phyloP scores from a whole-genome alignment of 2,797 vertebrate genomes.

The Lacerta agilis region DNA sequence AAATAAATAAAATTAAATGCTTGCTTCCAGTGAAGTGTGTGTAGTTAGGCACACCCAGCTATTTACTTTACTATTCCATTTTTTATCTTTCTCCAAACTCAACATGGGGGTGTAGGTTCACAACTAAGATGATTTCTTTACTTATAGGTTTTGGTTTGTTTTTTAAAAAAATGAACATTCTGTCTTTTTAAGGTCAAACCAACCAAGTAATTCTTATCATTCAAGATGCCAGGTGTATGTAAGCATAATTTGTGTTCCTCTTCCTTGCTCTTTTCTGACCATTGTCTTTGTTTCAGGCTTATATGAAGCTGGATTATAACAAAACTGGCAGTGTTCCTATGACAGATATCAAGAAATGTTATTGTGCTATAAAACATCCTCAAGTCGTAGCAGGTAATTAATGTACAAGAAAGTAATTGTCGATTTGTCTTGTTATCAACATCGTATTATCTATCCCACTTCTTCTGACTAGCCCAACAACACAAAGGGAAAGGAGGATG shows the following conservation, averaged over 20 bases:
- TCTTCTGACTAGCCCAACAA: neutral
- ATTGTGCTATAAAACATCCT: slow-evolving; percentile 80
- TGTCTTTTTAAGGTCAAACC: neutral
- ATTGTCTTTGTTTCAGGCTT: slow-evolving; percentile 72
- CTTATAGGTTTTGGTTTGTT: neutral
- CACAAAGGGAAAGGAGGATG: neutral
- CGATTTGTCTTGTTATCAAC: slow-evolving; percentile 37
- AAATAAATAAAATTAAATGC: too few relatives aligned
- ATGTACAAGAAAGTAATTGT: slow-evolving; percentile 31
- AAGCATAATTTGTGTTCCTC: neutral
- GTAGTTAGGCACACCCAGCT: neutral
- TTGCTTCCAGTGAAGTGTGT: neutral
- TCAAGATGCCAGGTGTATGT: slow-evolving; percentile 9
- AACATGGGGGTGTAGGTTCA: neutral
- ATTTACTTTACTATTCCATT: neutral
- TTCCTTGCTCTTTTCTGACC: neutral
- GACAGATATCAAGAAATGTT: slow-evolving; percentile 80
- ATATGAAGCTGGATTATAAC: slow-evolving; percentile 83
- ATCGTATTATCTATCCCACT: slow-evolving; percentile 26
- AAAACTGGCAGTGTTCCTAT: slow-evolving; percentile 77
- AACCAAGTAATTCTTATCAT: neutral
- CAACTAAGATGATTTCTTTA: neutral
- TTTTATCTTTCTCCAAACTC: neutral
- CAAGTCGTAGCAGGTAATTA: slow-evolving; percentile 79
- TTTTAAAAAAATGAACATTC: neutral